A percentile compares a stretch with the other conserved stretches of the same genome.
Conservation (phyloP, 1,140 invertebrate species). For the Mycetomoellerius zeteki region DNA sequence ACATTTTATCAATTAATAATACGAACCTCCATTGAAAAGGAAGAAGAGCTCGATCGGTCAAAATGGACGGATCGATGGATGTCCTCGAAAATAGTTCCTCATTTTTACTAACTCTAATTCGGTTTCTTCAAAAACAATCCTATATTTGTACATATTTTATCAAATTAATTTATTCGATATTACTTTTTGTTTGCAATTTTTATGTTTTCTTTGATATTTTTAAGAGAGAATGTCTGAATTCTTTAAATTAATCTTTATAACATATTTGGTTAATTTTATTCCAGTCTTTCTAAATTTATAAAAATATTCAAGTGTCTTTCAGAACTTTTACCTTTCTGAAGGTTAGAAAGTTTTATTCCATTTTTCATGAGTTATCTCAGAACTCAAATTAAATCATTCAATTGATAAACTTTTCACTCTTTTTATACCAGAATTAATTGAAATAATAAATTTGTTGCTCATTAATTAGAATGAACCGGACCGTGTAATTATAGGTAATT, state of each 20-base stretch:
- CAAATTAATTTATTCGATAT: not conserved
- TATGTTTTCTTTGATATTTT: not conserved
- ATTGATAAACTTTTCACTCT: not conserved
- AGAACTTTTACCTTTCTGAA: constrained; percentile 3
- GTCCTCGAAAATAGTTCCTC: constrained; percentile 10
- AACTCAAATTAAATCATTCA: not conserved
- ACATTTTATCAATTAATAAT: constrained; percentile 33
- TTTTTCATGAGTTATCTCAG: not conserved
- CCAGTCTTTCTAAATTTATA: not conserved
- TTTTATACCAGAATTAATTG: not conserved
- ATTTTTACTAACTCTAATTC: not conserved
- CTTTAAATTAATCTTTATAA: not conserved
- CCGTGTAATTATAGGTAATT: not conserved
- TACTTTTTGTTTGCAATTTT: not conserved
- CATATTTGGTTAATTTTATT: not conserved
- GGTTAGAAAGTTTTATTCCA: not conserved
- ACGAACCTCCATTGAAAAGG: not conserved
- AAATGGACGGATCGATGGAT: constrained; percentile 14
- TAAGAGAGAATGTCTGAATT: not conserved
- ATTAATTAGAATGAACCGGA: constrained; percentile 9
- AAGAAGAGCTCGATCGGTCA: constrained; percentile 9
- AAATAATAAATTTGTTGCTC: constrained; percentile 11
- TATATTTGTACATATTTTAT: not conserved
- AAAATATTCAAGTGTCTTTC: not conserved
- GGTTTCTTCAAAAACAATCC: not conserved